A percentile compares a stretch with the other conserved stretches of the same genome.
phyloP scores from a whole-genome alignment of 35 echinoderm and acorn worm genomes.

The Nesometra sesokonis region DNA sequence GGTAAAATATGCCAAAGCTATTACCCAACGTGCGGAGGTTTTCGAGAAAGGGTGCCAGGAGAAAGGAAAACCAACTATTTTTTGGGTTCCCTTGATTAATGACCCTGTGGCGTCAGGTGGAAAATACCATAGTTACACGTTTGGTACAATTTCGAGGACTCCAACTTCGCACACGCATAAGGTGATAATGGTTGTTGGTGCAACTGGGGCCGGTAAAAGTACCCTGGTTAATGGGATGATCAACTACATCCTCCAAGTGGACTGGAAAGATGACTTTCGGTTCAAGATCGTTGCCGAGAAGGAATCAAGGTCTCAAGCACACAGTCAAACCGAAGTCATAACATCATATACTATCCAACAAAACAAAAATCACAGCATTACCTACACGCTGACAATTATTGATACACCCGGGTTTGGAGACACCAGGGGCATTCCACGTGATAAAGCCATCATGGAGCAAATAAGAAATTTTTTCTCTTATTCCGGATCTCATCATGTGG shows the following conservation, averaged over 20 bases:
- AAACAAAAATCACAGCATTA: constrained; percentile 6
- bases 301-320: constrained; percentile 24
- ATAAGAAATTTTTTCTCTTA: constrained; percentile 41
- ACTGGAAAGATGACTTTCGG: constrained; percentile 51
- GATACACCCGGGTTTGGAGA: constrained; percentile 74
- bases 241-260: constrained; percentile 43
- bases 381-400: constrained; percentile 55
- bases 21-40: not conserved
- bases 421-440: constrained; percentile 48
- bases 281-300: constrained; percentile 40
- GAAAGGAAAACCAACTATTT: not conserved
- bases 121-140: too few species aligned
- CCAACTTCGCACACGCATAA: too few species aligned
- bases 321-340: constrained; percentile 44
- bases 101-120: too few species aligned
- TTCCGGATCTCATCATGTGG: constrained; percentile 8
- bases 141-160: too few species aligned
- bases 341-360: constrained; percentile 47
- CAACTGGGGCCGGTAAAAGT: constrained; percentile 61
- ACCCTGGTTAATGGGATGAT: constrained; percentile 49
- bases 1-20: not conserved
- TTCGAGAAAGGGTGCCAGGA: not conserved
- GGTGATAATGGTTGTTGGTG: constrained; percentile 60
- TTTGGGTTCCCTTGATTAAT: not conserved
- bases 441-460: constrained; percentile 51